Evolutionary conservation across 2,113 vertebrate genomes (phyloP), one percentile per base, ranked within the genome.

Genomic region (Bettongia penicillata): DNA sequence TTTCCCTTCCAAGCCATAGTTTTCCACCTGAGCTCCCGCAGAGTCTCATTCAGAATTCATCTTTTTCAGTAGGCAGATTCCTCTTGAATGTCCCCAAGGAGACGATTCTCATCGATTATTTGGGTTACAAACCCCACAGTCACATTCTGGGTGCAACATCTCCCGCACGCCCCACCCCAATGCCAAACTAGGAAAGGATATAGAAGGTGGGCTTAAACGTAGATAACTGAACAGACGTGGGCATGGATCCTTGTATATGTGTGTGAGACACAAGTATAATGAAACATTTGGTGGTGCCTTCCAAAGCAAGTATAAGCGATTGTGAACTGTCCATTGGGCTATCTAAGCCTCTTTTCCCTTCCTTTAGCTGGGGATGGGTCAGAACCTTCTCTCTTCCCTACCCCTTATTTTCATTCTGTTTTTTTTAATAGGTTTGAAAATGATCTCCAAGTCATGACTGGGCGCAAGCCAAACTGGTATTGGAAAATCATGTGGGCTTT

Each of bases 371-470:
- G 6, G 6, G 51, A 0, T 91, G 55, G 93, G 4, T 51, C 51
- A 25, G 53, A 24, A 24, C 84, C 49, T 47, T 84, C 89, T 84
- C 90, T 51, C 51, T 48, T 49, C 3, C 68, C 68, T 23, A 43
- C 16, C 6, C 16, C n/a, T 84, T 28, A 28, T 43, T 90, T 22
- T 51, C 90, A 26, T 90, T 23, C 90, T 24, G 3, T 52, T 53
- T 97, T 93, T 94, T 93, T 90, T 89, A 94, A 93, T 90, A 99
- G 99, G 97, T 99, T 99, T 98, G 99, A 99, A 92, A 99, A 98
- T 89, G 99, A 99, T 51, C 99, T 99, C 48, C 97, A 99, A 95
- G 98, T 98, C 96, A 99, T 99, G 99, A 98, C 99, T 0, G 99
- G 99, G 49, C 98, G 77, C 77, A 96, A 98, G 9, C 99, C 98